Conservation (phyloP, 2,888 invertebrate genomes). For the Drosophila leonis region DNA sequence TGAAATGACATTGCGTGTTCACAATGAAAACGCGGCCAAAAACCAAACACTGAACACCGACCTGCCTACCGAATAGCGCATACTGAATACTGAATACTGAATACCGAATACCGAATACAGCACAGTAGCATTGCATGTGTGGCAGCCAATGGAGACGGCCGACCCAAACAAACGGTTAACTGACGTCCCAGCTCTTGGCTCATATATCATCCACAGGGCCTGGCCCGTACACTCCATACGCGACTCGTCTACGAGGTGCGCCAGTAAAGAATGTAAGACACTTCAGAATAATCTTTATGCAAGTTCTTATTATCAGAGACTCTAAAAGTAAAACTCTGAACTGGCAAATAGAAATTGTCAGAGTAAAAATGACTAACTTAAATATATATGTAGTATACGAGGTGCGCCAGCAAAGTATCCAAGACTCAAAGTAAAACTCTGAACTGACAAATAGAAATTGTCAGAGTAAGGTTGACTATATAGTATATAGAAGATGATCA, state of each 20-base stretch:
- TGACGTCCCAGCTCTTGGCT: constrained; percentile 35
- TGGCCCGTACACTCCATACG: constrained; percentile 10
- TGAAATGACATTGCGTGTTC: constrained; percentile 75
- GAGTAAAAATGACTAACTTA: not conserved
- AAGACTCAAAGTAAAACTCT: too few relatives aligned
- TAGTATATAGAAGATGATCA: too few relatives aligned
- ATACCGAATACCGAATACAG: constrained; percentile 3
- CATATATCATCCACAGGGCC: constrained; percentile 53
- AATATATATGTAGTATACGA: constrained; percentile 23
- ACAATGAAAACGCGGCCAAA: constrained; percentile 56
- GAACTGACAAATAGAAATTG: not conserved
- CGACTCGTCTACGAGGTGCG: constrained; percentile 27
- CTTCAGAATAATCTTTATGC: not conserved
- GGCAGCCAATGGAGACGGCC: constrained; percentile 31
- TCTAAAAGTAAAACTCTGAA: too few relatives aligned
- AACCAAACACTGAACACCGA: constrained; percentile 30
- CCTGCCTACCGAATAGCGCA: constrained; percentile 21
- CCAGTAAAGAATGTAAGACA: not conserved
- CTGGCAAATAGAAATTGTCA: not conserved
- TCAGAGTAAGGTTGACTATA: too few relatives aligned
- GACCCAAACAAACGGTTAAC: constrained; percentile 32
- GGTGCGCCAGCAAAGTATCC: constrained; percentile 14
- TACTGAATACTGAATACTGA: constrained; percentile 20
- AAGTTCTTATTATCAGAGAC: not conserved
- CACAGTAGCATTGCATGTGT: constrained; percentile 72